These are phyloP conservation scores for Pelecanoides urinatrix DNA, from an alignment of 2,113 vertebrate species.

Conservation along the genomic window DNA sequence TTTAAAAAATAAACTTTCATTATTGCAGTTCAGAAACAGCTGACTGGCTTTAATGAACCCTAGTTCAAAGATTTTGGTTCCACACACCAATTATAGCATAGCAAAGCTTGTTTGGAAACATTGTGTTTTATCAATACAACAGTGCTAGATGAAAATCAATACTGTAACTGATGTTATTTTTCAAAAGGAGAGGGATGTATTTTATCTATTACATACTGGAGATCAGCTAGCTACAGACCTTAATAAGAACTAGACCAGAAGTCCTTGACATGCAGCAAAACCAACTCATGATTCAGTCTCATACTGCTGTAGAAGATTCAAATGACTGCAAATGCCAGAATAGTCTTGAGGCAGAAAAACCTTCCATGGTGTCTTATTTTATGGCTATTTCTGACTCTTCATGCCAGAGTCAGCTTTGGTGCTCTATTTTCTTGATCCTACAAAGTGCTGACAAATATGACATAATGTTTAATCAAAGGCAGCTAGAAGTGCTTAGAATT, in stretches of 20 bases:
- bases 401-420: background rate
- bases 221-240: background rate
- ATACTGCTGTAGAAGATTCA: background rate
- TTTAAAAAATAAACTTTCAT: background rate
- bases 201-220: background rate
- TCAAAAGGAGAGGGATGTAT: background rate
- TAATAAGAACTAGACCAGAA: background rate
- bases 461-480: background rate
- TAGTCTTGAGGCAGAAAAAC: background rate
- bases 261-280: background rate
- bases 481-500: background rate
- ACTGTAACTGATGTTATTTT: conserved; percentile 4
- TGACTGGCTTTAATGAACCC: background rate
- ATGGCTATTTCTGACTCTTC: background rate
- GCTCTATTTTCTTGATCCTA: background rate
- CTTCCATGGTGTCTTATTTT: background rate
- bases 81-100: background rate
- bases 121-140: background rate
- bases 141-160: conserved; percentile 3
- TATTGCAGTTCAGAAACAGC: background rate
- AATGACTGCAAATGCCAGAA: background rate
- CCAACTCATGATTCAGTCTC: background rate
- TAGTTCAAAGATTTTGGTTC: background rate
- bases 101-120: background rate
- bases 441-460: background rate